Evolutionary conservation across 1,140 invertebrate genomes (phyloP).

Genomic region (Sitophilus oryzae): DNA sequence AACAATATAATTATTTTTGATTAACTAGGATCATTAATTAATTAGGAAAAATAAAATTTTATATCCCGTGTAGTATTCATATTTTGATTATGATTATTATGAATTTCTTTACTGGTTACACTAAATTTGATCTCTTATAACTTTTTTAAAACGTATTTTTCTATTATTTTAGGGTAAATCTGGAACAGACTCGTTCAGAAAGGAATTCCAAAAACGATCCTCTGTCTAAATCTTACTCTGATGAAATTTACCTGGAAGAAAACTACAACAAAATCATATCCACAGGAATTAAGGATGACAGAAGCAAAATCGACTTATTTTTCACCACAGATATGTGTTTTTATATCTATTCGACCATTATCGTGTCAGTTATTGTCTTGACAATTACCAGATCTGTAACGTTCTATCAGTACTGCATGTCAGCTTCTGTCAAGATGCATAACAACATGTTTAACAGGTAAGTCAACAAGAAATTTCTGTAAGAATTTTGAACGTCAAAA

Average conservation of each 20-base stretch:
- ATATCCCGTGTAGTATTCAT: too few relatives aligned
- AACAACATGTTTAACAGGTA: conserved; percentile 69
- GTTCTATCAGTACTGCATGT: conserved; percentile 72
- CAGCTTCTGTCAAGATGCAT: conserved; percentile 57
- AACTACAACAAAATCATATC: conserved; percentile 13
- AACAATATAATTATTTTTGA: conserved; percentile 27
- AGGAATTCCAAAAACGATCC: conserved; percentile 18
- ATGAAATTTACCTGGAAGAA: conserved; percentile 18
- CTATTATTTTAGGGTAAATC: conserved; percentile 34
- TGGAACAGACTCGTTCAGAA: conserved; percentile 22
- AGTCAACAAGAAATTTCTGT: neutral
- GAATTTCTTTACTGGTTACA: too few relatives aligned
- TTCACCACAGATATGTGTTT: conserved; percentile 34
- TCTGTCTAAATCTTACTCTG: conserved; percentile 38
- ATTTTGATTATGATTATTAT: too few relatives aligned
- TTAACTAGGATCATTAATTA: too few relatives aligned
- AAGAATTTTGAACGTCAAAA: neutral
- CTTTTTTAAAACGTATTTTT: too few relatives aligned
- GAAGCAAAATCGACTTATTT: conserved; percentile 25
- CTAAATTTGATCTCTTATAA: too few relatives aligned
- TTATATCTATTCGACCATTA: conserved; percentile 46
- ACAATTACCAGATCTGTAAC: conserved; percentile 59
- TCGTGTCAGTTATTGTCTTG: conserved; percentile 47
- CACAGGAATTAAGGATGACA: neutral
- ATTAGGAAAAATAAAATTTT: too few relatives aligned